Conservation (phyloP, 2,888 invertebrate genomes). For the Sipha maydis region DNA sequence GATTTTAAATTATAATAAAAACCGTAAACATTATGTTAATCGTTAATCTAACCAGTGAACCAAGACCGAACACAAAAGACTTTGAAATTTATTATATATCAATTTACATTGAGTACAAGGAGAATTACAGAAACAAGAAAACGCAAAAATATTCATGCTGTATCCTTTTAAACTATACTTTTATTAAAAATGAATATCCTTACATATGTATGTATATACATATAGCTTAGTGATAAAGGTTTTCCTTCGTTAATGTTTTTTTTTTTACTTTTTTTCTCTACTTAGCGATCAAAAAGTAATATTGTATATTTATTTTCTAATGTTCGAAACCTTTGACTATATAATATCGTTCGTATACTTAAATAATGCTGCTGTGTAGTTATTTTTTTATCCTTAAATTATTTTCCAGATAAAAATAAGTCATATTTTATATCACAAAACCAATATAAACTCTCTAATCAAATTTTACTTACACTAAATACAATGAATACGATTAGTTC, state of each 20-base stretch:
- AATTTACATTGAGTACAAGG: neutral
- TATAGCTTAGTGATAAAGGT: neutral
- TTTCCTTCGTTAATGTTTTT: neutral
- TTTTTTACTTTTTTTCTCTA: neutral
- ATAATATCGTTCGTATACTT: neutral
- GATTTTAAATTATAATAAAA: neutral
- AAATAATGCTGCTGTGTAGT: neutral
- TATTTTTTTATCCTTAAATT: neutral
- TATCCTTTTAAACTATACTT: neutral
- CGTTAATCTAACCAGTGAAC: neutral
- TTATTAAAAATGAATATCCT: constrained; percentile 5
- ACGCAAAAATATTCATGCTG: constrained; percentile 11
- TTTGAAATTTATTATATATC: neutral
- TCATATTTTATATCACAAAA: no score
- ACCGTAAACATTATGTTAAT: neutral
- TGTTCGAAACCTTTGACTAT: neutral
- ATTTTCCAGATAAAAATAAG: no score
- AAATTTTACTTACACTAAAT: no score
- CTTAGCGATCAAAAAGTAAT: neutral
- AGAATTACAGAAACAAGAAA: constrained; percentile 2
- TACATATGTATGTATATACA: neutral
- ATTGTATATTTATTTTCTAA: neutral
- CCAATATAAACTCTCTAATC: no score
- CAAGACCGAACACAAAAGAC: neutral
- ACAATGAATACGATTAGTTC: no score